Percentiles rank a stretch among this genome's conserved stretches.
Conservation (phyloP, 1,140 invertebrate genomes). For the Colletes gigas region DNA sequence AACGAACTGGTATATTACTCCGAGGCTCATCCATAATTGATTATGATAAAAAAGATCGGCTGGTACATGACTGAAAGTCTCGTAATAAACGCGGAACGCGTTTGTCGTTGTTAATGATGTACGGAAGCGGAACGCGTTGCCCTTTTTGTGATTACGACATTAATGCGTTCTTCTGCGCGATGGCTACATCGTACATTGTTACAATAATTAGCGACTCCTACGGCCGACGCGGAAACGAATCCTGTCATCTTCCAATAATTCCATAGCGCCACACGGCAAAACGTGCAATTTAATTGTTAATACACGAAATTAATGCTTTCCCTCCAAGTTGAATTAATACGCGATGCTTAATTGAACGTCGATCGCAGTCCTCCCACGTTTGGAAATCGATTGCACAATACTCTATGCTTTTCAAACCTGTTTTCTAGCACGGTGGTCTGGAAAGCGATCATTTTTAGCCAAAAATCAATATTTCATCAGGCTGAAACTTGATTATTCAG, state of each 20-base stretch:
- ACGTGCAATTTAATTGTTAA: not conserved
- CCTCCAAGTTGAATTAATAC: not conserved
- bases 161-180: not conserved
- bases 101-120: constrained; percentile 30
- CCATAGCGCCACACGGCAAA: not conserved
- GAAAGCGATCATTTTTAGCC: too few relatives aligned
- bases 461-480: too few relatives aligned
- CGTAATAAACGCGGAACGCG: constrained; percentile 10
- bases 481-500: too few relatives aligned
- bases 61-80: not conserved
- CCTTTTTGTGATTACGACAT: constrained; percentile 24
- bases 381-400: not conserved
- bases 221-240: constrained; percentile 4
- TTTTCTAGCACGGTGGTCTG: too few relatives aligned
- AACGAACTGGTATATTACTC: not conserved
- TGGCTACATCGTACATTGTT: not conserved
- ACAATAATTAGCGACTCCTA: constrained; percentile 11
- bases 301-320: not conserved
- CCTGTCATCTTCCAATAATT: constrained; percentile 1
- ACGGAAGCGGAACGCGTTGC: constrained; percentile 16
- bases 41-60: constrained; percentile 30
- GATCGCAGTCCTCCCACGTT: too few relatives aligned
- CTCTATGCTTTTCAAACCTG: too few relatives aligned
- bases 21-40: constrained; percentile 25
- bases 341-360: too few relatives aligned